Percentiles rank a stretch among this genome's conserved stretches.
Evolutionary conservation across 2,888 invertebrate genomes (phyloP).

Genomic region (Acleris literana): DNA sequence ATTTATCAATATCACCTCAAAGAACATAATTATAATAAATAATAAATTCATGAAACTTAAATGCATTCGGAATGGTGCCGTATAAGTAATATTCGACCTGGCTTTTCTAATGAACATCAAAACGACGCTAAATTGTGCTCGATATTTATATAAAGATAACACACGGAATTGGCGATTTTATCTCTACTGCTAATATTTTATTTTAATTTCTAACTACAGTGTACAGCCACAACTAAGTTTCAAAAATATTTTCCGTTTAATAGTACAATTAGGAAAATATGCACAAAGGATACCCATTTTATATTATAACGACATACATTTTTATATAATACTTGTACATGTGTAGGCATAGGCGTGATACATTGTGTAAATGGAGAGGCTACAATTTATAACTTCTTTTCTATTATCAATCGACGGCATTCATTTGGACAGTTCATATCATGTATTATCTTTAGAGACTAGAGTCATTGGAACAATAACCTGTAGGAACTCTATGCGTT

Average conservation of each 20-base stretch:
- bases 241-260: slow-evolving; percentile 75
- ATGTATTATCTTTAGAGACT: slow-evolving; percentile 15
- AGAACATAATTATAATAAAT: slow-evolving; percentile 3
- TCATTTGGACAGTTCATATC: slow-evolving; percentile 42
- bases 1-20: slow-evolving; percentile 19
- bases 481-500: slow-evolving; percentile 28
- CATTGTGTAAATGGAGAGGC: slow-evolving; percentile 38
- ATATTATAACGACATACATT: slow-evolving; percentile 39
- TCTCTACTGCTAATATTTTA: slow-evolving; percentile 48
- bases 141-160: slow-evolving; percentile 40
- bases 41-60: slow-evolving; percentile 14
- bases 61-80: slow-evolving; percentile 26
- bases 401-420: slow-evolving; percentile 45
- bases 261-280: slow-evolving; percentile 61
- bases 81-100: slow-evolving; percentile 23
- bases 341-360: slow-evolving; percentile 58
- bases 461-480: slow-evolving; percentile 18
- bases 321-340: slow-evolving; percentile 43
- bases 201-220: slow-evolving; percentile 68
- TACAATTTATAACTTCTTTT: slow-evolving; percentile 36
- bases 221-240: slow-evolving; percentile 55
- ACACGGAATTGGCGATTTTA: slow-evolving; percentile 44
- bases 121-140: slow-evolving; percentile 53
- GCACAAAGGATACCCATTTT: slow-evolving; percentile 58
- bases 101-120: slow-evolving; percentile 48